Evolutionary conservation across 2,797 vertebrate genomes (phyloP).

Genomic region (Dryobates pubescens): DNA sequence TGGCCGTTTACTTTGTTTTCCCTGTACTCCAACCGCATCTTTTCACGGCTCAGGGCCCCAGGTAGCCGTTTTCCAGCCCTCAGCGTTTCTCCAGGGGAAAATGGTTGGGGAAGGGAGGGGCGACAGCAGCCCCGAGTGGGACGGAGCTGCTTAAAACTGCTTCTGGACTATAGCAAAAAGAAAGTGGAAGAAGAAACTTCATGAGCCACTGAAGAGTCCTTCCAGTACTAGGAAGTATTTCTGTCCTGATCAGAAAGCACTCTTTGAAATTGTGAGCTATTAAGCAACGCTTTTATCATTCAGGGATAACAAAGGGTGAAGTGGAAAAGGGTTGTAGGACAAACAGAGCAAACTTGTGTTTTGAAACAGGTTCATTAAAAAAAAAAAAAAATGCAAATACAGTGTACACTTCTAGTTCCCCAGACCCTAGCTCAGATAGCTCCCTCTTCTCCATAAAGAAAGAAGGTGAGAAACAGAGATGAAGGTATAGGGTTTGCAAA

Average conservation of each 20-base stretch:
- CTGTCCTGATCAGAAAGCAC: background rate
- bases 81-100: background rate
- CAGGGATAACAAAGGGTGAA: background rate
- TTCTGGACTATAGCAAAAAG: background rate
- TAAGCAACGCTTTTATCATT: background rate
- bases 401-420: background rate
- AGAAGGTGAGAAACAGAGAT: background rate
- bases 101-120: background rate
- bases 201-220: background rate
- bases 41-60: slow-evolving; percentile 51
- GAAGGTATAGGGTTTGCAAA: rapidly evolving
- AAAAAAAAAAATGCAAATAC: background rate
- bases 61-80: slow-evolving; percentile 31
- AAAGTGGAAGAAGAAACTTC: background rate
- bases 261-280: background rate
- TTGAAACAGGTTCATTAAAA: background rate
- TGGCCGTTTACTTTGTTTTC: slow-evolving; percentile 53
- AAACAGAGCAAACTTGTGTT: background rate
- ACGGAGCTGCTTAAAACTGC: background rate
- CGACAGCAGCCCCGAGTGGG: background rate
- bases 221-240: background rate
- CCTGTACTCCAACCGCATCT: slow-evolving; percentile 37
- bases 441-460: background rate
- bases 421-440: background rate
- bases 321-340: background rate